These are phyloP conservation scores for Heliothis virescens DNA, from an alignment of 1,140 invertebrate genomes.

Conservation along the genomic window DNA sequence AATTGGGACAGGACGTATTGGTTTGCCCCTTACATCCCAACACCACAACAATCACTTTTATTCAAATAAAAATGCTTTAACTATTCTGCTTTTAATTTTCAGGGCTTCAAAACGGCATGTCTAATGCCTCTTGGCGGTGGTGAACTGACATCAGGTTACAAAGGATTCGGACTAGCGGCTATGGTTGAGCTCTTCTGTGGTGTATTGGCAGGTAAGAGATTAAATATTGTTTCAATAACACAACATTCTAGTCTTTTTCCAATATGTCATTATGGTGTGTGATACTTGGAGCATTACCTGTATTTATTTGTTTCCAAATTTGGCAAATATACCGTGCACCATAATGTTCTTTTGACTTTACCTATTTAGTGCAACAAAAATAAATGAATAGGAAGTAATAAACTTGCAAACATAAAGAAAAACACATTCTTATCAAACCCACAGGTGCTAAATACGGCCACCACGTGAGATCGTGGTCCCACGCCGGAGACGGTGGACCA, in stretches of 20 bases:
- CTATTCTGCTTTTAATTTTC: constrained; percentile 45
- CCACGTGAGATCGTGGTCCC: constrained; percentile 92
- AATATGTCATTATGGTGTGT: too few species aligned
- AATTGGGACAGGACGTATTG: too few species aligned
- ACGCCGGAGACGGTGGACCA: constrained; percentile 83
- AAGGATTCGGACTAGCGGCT: constrained; percentile 95
- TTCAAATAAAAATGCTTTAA: too few species aligned
- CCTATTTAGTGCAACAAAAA: too few species aligned
- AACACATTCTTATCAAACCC: neutral
- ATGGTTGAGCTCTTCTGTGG: constrained; percentile 95
- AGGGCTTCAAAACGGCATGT: constrained; percentile 88
- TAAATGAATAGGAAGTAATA: too few species aligned
- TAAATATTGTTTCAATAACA: neutral
- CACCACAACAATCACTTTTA: too few species aligned
- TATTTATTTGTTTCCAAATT: too few species aligned
- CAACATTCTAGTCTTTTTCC: too few species aligned
- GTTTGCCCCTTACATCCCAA: too few species aligned
- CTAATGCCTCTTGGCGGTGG: constrained; percentile 95
- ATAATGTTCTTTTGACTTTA: too few species aligned
- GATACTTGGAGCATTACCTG: too few species aligned
- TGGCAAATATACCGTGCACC: too few species aligned
- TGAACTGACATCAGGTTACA: constrained; percentile 94
- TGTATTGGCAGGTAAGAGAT: constrained; percentile 87
- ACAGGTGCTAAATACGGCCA: constrained; percentile 89
- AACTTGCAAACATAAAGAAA: neutral